Evolutionary conservation across 2,113 vertebrate genomes (phyloP).

Genomic region (Haemorhous mexicanus): DNA sequence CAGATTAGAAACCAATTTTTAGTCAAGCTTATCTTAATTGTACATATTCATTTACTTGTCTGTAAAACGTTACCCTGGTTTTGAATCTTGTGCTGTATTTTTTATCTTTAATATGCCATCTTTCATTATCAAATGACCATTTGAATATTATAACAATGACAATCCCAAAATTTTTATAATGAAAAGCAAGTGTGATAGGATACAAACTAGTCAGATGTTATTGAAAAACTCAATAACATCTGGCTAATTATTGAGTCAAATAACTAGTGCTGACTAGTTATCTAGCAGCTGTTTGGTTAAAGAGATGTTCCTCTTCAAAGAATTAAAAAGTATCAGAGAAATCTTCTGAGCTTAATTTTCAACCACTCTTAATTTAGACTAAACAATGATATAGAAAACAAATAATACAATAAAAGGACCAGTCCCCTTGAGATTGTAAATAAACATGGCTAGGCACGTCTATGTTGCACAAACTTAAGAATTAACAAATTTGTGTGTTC

Average conservation of each 20-base stretch:
- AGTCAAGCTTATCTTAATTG: background rate
- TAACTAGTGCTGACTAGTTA: background rate
- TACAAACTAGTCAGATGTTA: background rate
- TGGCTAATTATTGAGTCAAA: background rate
- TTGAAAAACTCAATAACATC: background rate
- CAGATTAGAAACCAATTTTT: background rate
- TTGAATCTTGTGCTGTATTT: background rate
- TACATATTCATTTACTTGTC: background rate
- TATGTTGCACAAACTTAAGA: background rate
- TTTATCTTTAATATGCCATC: background rate
- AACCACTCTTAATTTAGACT: background rate
- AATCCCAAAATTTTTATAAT: background rate
- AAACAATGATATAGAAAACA: background rate
- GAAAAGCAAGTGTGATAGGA: background rate
- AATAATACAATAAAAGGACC: background rate
- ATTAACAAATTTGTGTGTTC: background rate
- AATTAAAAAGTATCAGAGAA: background rate
- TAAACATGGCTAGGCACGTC: background rate
- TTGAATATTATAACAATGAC: background rate
- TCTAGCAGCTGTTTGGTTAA: background rate
- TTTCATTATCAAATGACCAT: background rate
- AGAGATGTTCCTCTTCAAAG: background rate
- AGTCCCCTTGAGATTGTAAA: background rate
- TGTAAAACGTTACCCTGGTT: background rate
- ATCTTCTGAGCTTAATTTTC: background rate